Evolutionary conservation across 2,888 invertebrate genomes (phyloP), one percentile per base, ranked within the genome.

Genomic region (Chloroclysta siterata): DNA sequence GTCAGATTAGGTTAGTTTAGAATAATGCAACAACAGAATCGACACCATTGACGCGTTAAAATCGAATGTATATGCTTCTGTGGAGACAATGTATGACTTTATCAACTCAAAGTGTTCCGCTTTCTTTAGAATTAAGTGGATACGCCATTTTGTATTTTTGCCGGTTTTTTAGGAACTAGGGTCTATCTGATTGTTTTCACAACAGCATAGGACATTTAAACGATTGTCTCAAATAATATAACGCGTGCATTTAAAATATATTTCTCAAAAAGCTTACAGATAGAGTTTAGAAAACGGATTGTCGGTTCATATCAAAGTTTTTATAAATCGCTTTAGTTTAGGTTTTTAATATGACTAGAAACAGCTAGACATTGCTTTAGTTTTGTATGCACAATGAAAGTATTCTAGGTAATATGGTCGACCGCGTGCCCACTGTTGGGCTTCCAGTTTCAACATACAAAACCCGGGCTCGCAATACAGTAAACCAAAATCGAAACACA

Each of bases 11-110:
- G n/a, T n/a, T n/a, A n/a, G n/a, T n/a, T n/a, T n/a, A n/a, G n/a
- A n/a, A n/a, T n/a, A n/a, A n/a, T n/a, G n/a, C n/a, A n/a, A n/a
- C n/a, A n/a, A n/a, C n/a, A n/a, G n/a, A n/a, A n/a, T n/a, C n/a
- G n/a, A n/a, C n/a, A n/a, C n/a, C n/a, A n/a, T 58, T 60, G 63
- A 57, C 52, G 56, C 56, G 60, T 60, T 52, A 28, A 48, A 7
- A n/a, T 44, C 33, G 7, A 55, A 46, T 33, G 17, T 15, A 22
- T 22, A 0, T 10, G 11, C 51, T 52, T 2, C 8, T 36, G 52
- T 28, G 59, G 36, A 36, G 46, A 13, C 46, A 59, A 46, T 15
- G 44, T 14, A 44, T 46, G 46, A 17, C 17, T 11, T 14, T 2
- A 44, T 17, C 17, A 46, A 10, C 46, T 46, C 8, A 7, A 42